These are phyloP conservation scores for Leptocoma aspasia DNA, from an alignment of 2,113 vertebrate species.

Conservation along the genomic window DNA sequence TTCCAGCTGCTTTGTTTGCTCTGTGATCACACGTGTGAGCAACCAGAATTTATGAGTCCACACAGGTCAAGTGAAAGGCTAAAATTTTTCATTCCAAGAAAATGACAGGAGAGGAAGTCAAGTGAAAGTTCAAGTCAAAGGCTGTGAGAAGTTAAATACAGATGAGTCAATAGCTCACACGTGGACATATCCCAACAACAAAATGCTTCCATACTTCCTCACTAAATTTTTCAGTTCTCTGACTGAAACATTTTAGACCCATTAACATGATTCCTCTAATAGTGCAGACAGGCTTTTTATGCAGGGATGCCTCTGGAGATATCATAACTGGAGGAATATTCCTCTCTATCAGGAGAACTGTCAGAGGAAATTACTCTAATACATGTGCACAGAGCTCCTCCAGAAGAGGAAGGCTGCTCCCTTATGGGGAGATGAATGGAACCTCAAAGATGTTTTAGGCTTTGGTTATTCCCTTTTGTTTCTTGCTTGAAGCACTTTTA, in stretches of 20 bases:
- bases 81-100: slow-evolving; percentile 2
- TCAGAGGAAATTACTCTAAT: slow-evolving; percentile 40
- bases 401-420: slow-evolving; percentile 5
- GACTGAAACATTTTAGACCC: slow-evolving; percentile 21
- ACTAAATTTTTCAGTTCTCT: background rate
- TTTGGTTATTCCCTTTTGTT: slow-evolving; percentile 36
- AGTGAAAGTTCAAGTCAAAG: slow-evolving; percentile 44
- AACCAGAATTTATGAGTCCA: slow-evolving; percentile 40
- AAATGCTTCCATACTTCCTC: background rate
- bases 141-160: background rate
- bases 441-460: slow-evolving; percentile 5
- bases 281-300: slow-evolving; percentile 34
- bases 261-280: slow-evolving; percentile 38
- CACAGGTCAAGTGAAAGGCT: slow-evolving; percentile 7
- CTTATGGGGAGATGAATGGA: slow-evolving; percentile 7
- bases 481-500: slow-evolving; percentile 51
- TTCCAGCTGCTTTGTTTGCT: background rate
- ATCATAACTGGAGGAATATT: background rate
- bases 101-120: background rate
- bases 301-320: slow-evolving; percentile 24
- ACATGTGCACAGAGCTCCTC: background rate
- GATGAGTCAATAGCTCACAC: background rate
- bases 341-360: slow-evolving; percentile 22
- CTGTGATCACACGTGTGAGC: background rate
- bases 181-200: background rate